Evolutionary conservation across 2,113 vertebrate genomes (phyloP).

Genomic region (Eidolon helvum): DNA sequence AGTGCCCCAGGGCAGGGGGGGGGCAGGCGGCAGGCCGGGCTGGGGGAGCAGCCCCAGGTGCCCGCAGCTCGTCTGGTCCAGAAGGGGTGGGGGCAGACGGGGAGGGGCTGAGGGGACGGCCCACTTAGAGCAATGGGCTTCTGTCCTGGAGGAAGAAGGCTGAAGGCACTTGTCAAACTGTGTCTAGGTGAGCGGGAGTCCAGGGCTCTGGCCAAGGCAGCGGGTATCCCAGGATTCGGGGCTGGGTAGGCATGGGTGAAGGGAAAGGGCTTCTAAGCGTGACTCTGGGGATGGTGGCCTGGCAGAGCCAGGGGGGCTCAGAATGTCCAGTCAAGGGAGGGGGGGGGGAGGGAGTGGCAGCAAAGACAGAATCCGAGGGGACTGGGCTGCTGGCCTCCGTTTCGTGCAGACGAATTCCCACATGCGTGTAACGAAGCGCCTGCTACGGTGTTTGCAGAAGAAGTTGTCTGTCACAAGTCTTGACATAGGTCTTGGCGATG

Average conservation of each 20-base stretch:
- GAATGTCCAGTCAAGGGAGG: background rate
- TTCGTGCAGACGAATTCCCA: rapidly evolving
- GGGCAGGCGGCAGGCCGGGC: background rate
- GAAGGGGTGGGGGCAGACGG: rapidly evolving
- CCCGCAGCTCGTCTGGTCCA: background rate
- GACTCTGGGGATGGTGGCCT: too few relatives aligned
- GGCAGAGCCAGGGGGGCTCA: background rate
- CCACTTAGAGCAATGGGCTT: too few relatives aligned
- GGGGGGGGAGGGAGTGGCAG: too few relatives aligned
- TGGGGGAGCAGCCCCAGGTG: background rate
- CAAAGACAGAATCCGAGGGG: background rate
- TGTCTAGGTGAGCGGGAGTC: background rate
- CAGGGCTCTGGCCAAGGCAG: background rate
- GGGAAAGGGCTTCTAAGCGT: background rate
- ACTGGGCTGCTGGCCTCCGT: rapidly evolving
- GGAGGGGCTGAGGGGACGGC: too few relatives aligned
- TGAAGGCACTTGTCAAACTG: background rate
- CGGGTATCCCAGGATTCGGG: background rate
- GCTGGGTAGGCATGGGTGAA: background rate
- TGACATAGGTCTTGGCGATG: background rate
- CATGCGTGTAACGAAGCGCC: rapidly evolving
- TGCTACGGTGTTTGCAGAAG: background rate
- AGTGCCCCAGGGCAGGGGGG: background rate
- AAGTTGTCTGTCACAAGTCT: too few relatives aligned
- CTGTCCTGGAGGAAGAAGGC: background rate